These are phyloP conservation scores for Rhynchonycteris naso DNA, from an alignment of 2,797 vertebrate species.

Conservation along the genomic window DNA sequence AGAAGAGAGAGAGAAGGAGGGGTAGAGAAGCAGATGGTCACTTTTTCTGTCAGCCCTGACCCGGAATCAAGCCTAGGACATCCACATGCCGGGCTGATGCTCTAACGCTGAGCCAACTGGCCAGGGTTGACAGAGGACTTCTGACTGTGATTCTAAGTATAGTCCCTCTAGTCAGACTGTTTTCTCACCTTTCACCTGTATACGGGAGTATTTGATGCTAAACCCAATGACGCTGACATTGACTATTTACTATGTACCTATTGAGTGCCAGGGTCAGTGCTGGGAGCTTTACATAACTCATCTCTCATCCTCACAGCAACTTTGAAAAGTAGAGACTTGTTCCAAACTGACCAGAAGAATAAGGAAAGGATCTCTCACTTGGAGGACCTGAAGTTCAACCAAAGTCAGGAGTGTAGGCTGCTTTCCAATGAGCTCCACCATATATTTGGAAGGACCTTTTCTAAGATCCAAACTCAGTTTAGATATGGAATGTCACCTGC, in stretches of 20 bases:
- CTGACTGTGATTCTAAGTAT: not conserved
- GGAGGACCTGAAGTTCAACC: not conserved
- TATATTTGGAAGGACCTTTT: not conserved
- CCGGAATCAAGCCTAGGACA: too few relatives aligned
- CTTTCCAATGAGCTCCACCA: not conserved
- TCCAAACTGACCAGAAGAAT: not conserved
- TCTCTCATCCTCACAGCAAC: not conserved
- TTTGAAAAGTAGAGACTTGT: not conserved
- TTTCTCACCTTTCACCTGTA: not conserved
- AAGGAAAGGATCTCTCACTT: not conserved
- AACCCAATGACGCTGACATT: not conserved
- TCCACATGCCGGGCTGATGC: too few relatives aligned
- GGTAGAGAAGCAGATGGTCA: too few relatives aligned
- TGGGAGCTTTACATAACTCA: not conserved
- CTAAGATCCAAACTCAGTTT: not conserved
- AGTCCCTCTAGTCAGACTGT: not conserved
- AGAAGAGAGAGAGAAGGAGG: too few relatives aligned
- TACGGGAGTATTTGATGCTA: accelerated
- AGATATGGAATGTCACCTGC: not conserved
- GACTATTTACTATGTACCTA: not conserved
- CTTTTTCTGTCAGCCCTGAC: too few relatives aligned
- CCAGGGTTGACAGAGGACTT: not conserved
- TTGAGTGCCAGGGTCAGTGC: not conserved
- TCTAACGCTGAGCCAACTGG: too few relatives aligned
- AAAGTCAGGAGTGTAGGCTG: not conserved